Base-by-base conservation (phyloP, 2,888 invertebrate genomes). In the Furcula furcula region DNA sequence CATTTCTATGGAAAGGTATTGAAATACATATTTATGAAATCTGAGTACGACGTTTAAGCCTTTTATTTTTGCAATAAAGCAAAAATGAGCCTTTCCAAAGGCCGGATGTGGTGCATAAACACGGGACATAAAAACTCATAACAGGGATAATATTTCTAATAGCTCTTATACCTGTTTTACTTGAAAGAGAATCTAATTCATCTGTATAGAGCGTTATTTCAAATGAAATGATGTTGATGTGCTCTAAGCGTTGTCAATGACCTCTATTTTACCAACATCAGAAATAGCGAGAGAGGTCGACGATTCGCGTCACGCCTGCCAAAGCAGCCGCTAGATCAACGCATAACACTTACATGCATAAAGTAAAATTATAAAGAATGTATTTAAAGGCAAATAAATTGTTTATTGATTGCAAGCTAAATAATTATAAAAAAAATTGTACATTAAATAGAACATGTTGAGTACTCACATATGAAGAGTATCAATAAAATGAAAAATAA, bases 161-260 rank as follows among this genome's bases (percentile, higher is more conserved):
- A 28, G 10, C 7, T 45, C 57, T 46, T 49, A 44, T 52, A 43
- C 47, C 42, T 42, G 43, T 44, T 55, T 49, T 7, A 40, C 47
- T 45, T 54, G 28, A 54, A 45, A 50, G 29, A 45, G 46, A 51
- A 46, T 36, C 31, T 26, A 46, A 45, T 44, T 39, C 34, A 49
- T 52, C 47, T 46, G 54, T 51, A 56, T 47, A 43, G 47, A 52
- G 45, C 51, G 60, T 68, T 59, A 55, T 63, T 56, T 65, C 60
- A 62, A 68, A 66, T 70, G 62, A 56, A 69, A 65, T 67, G 70
- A 68, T 67, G 69, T 63, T 70, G 64, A 57, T 66, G 65, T 66
- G 66, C 66, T 76, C 76, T 76, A 79, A 78, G 77, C 77, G 74
- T 85, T 87, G 86, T 86, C 86, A 85, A 81, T 87, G 86, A 86